Percentiles rank a stretch among this genome's conserved stretches.
Conservation (phyloP, 2,113 vertebrate species). For the Pygoscelis adeliae region DNA sequence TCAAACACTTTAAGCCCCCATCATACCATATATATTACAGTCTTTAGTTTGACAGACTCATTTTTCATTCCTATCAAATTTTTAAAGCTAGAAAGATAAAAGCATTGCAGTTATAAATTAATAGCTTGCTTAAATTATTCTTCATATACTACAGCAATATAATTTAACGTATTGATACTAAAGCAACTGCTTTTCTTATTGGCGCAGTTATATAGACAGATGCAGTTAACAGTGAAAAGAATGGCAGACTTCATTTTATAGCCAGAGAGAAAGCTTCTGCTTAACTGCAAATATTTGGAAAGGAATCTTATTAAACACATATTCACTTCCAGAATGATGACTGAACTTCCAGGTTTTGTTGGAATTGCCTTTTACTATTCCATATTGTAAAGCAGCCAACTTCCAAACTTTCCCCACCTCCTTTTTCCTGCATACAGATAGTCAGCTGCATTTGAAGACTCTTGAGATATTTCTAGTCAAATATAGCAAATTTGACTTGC, state of each 20-base stretch:
- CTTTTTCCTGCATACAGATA: not conserved
- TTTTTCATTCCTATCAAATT: not conserved
- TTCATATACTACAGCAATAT: not conserved
- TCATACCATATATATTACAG: not conserved
- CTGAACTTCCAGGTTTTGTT: conserved; percentile 68
- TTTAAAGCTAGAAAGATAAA: not conserved
- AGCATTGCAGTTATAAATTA: not conserved
- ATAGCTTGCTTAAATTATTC: not conserved
- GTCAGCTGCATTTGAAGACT: not conserved
- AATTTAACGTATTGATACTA: not conserved
- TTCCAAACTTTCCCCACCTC: not conserved
- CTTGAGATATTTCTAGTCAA: not conserved
- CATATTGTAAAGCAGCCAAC: not conserved
- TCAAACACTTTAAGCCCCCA: not conserved
- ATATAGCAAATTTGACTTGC: not conserved
- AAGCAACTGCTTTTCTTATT: not conserved
- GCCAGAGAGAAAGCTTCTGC: not conserved
- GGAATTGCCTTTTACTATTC: conserved; percentile 7
- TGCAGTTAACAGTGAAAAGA: not conserved
- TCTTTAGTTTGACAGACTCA: not conserved
- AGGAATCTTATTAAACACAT: conserved; percentile 66
- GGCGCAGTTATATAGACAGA: not conserved
- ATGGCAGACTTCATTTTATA: not conserved
- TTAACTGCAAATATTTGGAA: conserved; percentile 64
- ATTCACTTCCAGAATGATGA: conserved; percentile 60